Conservation (phyloP, 2,797 vertebrate genomes). For the Tinamus major region DNA sequence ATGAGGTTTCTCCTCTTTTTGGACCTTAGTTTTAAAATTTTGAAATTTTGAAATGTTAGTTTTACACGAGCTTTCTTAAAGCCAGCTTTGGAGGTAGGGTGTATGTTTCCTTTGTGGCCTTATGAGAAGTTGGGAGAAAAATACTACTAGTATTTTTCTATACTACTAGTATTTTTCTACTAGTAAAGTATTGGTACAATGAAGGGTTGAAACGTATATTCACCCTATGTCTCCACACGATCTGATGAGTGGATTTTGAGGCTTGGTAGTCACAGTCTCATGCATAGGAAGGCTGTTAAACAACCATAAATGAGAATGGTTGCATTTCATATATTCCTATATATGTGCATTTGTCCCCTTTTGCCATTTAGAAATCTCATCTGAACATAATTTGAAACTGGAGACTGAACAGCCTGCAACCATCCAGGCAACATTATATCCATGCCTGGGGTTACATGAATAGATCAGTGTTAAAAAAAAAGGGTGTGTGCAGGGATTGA, state of each 20-base stretch:
- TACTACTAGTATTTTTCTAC: too few relatives aligned
- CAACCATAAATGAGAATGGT: not conserved
- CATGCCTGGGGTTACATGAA: not conserved
- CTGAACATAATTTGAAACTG: not conserved
- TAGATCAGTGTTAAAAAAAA: not conserved
- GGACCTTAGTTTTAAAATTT: not conserved
- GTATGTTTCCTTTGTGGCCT: not conserved
- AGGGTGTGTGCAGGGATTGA: not conserved
- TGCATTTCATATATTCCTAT: not conserved
- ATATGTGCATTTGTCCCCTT: not conserved
- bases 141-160: not conserved
- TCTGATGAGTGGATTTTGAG: not conserved
- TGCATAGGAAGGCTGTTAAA: not conserved
- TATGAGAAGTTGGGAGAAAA: not conserved
- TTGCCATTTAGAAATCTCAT: not conserved
- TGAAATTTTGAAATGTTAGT: not conserved
- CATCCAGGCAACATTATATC: not conserved
- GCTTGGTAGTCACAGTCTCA: not conserved
- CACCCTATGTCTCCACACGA: not conserved
- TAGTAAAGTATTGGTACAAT: not conserved
- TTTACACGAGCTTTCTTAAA: not conserved
- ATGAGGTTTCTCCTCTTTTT: not conserved
- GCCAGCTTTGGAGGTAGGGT: not conserved
- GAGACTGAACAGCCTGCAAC: not conserved
- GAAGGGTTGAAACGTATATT: not conserved